A percentile compares a stretch with the other conserved stretches of the same genome.
phyloP scores from a whole-genome alignment of 2,797 vertebrate species.

The Leontocebus nigricollis region DNA sequence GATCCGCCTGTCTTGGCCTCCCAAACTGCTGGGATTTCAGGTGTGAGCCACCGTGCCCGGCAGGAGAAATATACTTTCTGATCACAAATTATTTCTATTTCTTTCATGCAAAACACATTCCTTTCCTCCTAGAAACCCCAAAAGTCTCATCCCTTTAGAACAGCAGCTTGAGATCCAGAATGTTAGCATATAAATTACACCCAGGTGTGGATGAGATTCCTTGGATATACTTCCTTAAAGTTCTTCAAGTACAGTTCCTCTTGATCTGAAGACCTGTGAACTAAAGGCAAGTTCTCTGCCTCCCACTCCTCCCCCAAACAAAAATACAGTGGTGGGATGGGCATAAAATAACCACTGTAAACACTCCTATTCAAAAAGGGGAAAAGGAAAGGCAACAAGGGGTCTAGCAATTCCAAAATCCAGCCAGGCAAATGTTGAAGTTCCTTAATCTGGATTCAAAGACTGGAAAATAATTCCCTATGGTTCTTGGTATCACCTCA shows the following conservation, averaged over 20 bases:
- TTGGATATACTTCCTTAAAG: neutral
- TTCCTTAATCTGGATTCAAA: neutral
- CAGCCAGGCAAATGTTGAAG: neutral
- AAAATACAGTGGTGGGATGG: neutral
- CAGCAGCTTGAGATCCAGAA: neutral
- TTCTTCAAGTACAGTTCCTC: neutral
- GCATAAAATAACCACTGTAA: neutral
- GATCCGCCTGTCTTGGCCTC: no score
- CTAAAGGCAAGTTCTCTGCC: neutral
- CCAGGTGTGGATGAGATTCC: neutral
- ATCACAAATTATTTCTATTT: neutral
- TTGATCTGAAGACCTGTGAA: neutral
- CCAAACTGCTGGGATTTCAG: no score
- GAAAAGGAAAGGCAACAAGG: neutral
- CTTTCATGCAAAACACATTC: neutral
- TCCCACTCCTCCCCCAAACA: neutral
- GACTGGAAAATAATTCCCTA: neutral
- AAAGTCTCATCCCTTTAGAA: neutral
- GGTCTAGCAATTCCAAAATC: neutral
- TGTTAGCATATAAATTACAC: neutral
- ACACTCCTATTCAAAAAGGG: neutral
- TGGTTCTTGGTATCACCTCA: neutral
- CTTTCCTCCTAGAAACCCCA: neutral
- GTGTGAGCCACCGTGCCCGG: no score
- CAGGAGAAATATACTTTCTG: neutral